Conservation (phyloP, 2,797 vertebrate genomes). For the Rhyacichthys aspro region DNA sequence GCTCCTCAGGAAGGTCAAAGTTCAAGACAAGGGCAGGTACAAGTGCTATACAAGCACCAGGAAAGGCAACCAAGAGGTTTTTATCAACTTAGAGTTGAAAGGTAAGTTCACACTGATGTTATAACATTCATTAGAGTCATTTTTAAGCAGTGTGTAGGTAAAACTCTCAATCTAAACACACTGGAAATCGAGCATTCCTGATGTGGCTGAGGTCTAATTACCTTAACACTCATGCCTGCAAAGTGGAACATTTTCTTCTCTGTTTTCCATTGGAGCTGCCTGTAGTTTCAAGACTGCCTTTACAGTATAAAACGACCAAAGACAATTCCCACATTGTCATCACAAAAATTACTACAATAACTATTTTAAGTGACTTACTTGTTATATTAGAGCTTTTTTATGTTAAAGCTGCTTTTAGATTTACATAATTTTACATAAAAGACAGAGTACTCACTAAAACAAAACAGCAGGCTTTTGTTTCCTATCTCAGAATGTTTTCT, state of each 20-base stretch:
- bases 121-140: not conserved
- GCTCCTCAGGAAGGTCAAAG: constrained; percentile 76
- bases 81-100: constrained; percentile 77
- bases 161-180: not conserved
- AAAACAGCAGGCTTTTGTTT: not conserved
- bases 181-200: not conserved
- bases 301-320: not conserved
- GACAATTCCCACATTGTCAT: too few relatives aligned
- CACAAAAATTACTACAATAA: too few relatives aligned
- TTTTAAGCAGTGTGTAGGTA: not conserved
- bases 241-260: constrained; percentile 35
- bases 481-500: too few relatives aligned
- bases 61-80: constrained; percentile 62
- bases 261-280: constrained; percentile 23
- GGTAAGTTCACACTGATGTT: constrained; percentile 67
- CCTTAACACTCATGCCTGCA: constrained; percentile 26
- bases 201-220: constrained; percentile 24
- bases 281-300: not conserved
- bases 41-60: constrained; percentile 84
- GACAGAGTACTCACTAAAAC: not conserved
- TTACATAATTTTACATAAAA: too few relatives aligned
- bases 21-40: constrained; percentile 83
- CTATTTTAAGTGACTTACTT: too few relatives aligned
- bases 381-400: too few relatives aligned
- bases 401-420: too few relatives aligned